A percentile compares a stretch with the other conserved stretches of the same genome.
Evolutionary conservation across 2,888 invertebrate species (phyloP).

Genomic region (Meghimatium bilineatum): DNA sequence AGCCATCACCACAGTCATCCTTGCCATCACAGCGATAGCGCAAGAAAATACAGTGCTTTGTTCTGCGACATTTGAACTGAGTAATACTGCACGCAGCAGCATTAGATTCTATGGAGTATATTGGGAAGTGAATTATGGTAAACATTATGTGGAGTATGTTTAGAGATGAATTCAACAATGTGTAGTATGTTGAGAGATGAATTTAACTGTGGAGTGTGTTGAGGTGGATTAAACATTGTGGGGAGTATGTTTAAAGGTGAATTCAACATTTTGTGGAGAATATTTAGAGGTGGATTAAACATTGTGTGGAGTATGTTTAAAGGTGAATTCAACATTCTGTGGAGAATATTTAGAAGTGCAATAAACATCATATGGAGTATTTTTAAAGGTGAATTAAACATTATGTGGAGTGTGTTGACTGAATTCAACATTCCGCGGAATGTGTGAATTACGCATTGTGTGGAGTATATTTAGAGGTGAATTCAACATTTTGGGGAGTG

Average conservation of each 20-base stretch:
- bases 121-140: not conserved
- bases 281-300: not conserved
- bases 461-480: no score
- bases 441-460: no score
- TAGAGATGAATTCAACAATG: no score
- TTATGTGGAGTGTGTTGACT: no score
- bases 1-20: conserved; percentile 75
- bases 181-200: no score
- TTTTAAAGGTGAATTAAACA: not conserved
- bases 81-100: conserved; percentile 48
- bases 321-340: not conserved
- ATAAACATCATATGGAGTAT: not conserved
- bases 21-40: conserved; percentile 75
- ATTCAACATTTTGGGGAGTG: no score
- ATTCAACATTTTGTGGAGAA: not conserved
- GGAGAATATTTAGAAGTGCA: not conserved
- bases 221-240: no score
- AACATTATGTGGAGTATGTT: not conserved
- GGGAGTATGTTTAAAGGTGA: no score
- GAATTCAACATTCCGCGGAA: no score
- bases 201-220: no score
- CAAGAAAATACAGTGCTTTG: conserved; percentile 62
- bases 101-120: conserved; percentile 30
- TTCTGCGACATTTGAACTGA: conserved; percentile 53
- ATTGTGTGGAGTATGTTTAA: not conserved